Evolutionary conservation across 2,888 invertebrate species (phyloP), one percentile per base, ranked within the genome.

Genomic region (Hemicrepidius hirtus): DNA sequence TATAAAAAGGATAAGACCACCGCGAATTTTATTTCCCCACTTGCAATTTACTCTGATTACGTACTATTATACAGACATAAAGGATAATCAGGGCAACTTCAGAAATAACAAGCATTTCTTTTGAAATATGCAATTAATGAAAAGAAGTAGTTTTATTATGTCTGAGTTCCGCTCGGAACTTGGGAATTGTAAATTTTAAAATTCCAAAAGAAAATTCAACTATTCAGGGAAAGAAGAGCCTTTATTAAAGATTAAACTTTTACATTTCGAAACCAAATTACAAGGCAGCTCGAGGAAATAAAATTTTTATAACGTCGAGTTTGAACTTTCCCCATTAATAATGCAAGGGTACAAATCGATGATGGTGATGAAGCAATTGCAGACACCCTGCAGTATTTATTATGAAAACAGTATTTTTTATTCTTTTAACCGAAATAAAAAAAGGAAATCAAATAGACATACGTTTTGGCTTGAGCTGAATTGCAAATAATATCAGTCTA

Each of bases 1-100:
- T 9, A 44, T 40, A 40, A 63, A 69, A 50, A 62, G 62, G 35
- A 69, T 69, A 55, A 63, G 63, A 55, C 63, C 35, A 13, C 63
- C 40, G 20, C 50, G 18, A 35, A 13, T 60, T 57, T 59, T 20
- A 28, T 59, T 57, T 57, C 24, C 32, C 20, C 44, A 32, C 37
- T 32, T 53, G 37, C 50, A 65, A 65, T 65, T 65, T 40, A 35
- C 20, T 21, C 13, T 65, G 64, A 65, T 65, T 65, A 40, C 64
- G 53, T 13, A 32, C 37, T 44, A 63, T 63, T 57, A 57, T 57
- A 12, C 57, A 63, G 46, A 21, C 63, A 63, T 63, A 63, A 63
- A 63, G 63, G 46, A 63, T 63, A 63, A 63, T 63, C 63, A 63
- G 59, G 13, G 9, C 20, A n/a, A 50, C 24, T 28, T 21, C 24